A percentile compares a stretch with the other conserved stretches of the same genome.
These are phyloP conservation scores for Aphidius ervi DNA, from an alignment of 1,140 invertebrate genomes.

Conservation along the genomic window DNA sequence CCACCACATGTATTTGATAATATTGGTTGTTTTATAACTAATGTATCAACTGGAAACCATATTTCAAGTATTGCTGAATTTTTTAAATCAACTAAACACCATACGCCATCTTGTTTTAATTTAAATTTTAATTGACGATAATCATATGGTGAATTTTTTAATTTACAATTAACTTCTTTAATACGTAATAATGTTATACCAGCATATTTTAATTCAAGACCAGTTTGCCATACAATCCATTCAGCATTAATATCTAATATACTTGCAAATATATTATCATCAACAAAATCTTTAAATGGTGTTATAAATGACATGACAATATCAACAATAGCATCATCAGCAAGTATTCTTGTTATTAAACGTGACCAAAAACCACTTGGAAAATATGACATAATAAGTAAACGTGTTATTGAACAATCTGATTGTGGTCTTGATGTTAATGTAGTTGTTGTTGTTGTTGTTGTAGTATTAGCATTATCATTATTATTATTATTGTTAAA, in stretches of 20 bases:
- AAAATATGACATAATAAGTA: conserved; percentile 91
- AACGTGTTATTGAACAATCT: conserved; percentile 60
- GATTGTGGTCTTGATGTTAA: conserved; percentile 53
- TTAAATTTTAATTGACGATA: conserved; percentile 60
- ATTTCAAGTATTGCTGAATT: conserved; percentile 85
- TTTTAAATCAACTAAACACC: conserved; percentile 79
- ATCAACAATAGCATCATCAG: conserved; percentile 81
- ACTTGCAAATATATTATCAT: conserved; percentile 61
- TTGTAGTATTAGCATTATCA: no score
- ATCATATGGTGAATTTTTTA: conserved; percentile 55
- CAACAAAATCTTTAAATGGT: conserved; percentile 51
- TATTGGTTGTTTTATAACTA: conserved; percentile 66
- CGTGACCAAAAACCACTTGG: conserved; percentile 98
- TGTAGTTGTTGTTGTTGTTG: conserved; percentile 19
- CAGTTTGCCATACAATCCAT: conserved; percentile 95
- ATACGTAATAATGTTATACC: conserved; percentile 76
- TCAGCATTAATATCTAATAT: conserved; percentile 71
- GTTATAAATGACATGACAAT: conserved; percentile 61
- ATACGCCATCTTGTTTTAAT: conserved; percentile 75
- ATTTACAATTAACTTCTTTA: conserved; percentile 71
- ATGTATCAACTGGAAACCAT: conserved; percentile 72
- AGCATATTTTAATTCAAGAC: conserved; percentile 80
- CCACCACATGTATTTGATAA: conserved; percentile 26
- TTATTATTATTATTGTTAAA: conserved; percentile 22
- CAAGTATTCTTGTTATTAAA: conserved; percentile 85